Base-by-base conservation (phyloP, 64 coral and sea anemone species). In the Stichodactyla helianthus region DNA sequence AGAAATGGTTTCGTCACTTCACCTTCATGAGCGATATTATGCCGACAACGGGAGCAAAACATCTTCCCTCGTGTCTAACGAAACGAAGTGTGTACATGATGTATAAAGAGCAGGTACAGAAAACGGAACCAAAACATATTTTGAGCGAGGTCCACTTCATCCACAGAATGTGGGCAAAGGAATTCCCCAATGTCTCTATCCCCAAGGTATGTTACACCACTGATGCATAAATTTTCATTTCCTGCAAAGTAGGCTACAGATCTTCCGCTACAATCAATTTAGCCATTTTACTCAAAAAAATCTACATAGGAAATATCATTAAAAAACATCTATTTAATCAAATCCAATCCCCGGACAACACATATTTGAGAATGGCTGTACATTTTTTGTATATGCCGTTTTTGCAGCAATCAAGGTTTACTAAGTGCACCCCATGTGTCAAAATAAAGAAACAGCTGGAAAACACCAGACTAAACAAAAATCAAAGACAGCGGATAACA, bases 381-480 rank as follows among this genome's bases (percentile, higher is more conserved):
- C 2, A 5, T 68, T 17, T 19, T 28, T 79, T 79, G 7, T 50
- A 9, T 53, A 14, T 79, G 7, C 51, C 10, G 5, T 79, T 51
- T 50, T 79, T 79, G 10, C 35, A 79, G 77, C 77, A 79, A 79
- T 50, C 25, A 14, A 28, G 77, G 17, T 79, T 50, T 79, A 79
- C 77, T 0, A 79, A 79, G 17, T 79, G 77, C 31, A 77, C 51
- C 2, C 7, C 17, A 51, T 51, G 28, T 79, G 77, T 79, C 25
- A 28, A 79, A 10, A 14, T 79, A 53, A 79, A 51, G 17, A 5
- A 10, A 16, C 27, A 79, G 31, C 77, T 77, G 25, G 12, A 15
- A 50, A 79, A 79, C 77, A 2, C 77, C 26, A 28, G 31, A 18
- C 51, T 79, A 50, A 77, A 27, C 44, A 53, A 50, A 53, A 44